These are phyloP conservation scores for Mus spretus DNA, from an alignment of 2,797 vertebrate genomes.

Conservation along the genomic window DNA sequence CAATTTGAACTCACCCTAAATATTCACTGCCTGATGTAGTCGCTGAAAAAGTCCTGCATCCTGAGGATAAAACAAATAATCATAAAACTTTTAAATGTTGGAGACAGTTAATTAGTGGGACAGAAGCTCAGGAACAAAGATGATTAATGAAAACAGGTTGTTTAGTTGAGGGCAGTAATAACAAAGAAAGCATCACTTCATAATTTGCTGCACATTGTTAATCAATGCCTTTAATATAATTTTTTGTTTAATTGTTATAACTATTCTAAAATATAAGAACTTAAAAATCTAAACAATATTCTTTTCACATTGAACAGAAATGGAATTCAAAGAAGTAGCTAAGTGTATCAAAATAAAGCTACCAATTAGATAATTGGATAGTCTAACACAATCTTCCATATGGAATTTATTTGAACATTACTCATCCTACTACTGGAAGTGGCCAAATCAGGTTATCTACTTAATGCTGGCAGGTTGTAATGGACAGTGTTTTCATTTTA, in stretches of 20 bases:
- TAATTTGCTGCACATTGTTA: not conserved
- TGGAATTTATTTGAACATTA: not conserved
- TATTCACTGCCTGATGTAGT: conserved; percentile 32
- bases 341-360: not conserved
- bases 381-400: not conserved
- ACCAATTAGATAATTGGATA: conserved; percentile 11
- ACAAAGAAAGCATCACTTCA: not conserved
- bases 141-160: not conserved
- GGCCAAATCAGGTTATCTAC: not conserved
- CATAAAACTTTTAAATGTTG: conserved; percentile 44
- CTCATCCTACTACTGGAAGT: not conserved
- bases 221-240: not conserved
- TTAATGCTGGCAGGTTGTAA: not conserved
- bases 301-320: conserved; percentile 3
- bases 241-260: conserved; percentile 40
- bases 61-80: conserved; percentile 32
- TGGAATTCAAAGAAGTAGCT: not conserved
- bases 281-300: not conserved
- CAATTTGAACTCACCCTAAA: conserved; percentile 46
- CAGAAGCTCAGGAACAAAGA: conserved; percentile 12
- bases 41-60: not conserved
- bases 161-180: not conserved
- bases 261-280: not conserved
- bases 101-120: not conserved
- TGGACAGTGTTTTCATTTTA: not conserved